Evolutionary conservation across 2,113 vertebrate genomes (phyloP).

Genomic region (Hippolais icterina): DNA sequence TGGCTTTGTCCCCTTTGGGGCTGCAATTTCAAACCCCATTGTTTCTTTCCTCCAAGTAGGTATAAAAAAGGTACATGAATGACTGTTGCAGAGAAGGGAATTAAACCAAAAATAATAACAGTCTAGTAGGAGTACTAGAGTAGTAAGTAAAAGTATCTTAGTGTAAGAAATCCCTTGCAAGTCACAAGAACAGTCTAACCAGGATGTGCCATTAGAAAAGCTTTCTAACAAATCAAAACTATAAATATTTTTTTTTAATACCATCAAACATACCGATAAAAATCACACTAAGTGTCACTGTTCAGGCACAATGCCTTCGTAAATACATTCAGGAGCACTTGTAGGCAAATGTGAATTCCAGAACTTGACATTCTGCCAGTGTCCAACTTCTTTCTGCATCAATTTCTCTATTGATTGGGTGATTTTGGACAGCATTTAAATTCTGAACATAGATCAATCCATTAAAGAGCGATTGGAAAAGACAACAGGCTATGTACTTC

Average conservation of each 20-base stretch:
- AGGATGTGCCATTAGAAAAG: not conserved
- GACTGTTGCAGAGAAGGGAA: not conserved
- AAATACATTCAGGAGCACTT: not conserved
- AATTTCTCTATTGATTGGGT: not conserved
- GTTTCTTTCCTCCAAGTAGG: not conserved
- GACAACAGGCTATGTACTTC: not conserved
- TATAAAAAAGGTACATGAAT: not conserved
- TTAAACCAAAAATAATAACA: not conserved
- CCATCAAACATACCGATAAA: not conserved
- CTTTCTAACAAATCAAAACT: not conserved
- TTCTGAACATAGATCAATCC: not conserved
- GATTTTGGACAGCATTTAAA: not conserved
- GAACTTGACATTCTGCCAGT: not conserved
- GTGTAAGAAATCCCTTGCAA: not conserved
- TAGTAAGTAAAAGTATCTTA: not conserved
- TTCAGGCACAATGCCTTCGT: not conserved
- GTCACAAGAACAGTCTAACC: not conserved
- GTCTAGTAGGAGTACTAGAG: not conserved
- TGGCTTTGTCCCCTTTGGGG: not conserved
- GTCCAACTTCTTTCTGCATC: not conserved
- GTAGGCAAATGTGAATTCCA: not conserved
- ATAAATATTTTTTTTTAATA: not conserved
- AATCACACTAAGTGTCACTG: not conserved
- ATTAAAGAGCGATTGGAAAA: not conserved
- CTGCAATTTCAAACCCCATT: not conserved